Conservation (phyloP, 2,888 invertebrate genomes). For the Heliconius ethilla region DNA sequence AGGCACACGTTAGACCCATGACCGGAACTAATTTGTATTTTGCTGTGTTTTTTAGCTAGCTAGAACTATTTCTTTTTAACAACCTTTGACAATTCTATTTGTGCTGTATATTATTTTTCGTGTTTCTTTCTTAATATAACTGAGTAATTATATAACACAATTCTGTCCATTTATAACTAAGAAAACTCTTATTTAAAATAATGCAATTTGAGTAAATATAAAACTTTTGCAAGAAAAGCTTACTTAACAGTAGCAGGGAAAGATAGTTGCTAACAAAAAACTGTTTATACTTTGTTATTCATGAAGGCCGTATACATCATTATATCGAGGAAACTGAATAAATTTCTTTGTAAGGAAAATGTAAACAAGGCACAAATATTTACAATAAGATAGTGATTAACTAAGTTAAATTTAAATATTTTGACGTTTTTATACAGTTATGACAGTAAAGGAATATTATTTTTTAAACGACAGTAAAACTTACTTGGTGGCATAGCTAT, state of each 20-base stretch:
- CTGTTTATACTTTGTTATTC: slow-evolving; percentile 6
- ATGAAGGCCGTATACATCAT: slow-evolving; percentile 14
- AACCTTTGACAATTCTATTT: background rate
- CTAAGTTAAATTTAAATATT: background rate
- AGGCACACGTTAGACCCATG: slow-evolving; percentile 36
- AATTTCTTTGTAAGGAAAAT: slow-evolving; percentile 3
- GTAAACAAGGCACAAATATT: background rate
- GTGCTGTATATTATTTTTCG: background rate
- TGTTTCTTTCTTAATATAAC: background rate
- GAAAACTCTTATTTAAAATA: background rate
- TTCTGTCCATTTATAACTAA: background rate
- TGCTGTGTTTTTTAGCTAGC: slow-evolving; percentile 13
- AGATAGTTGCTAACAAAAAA: background rate
- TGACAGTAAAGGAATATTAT: background rate
- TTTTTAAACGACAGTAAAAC: slow-evolving; percentile 48
- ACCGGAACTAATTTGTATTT: slow-evolving; percentile 39
- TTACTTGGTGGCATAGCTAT: slow-evolving; percentile 96
- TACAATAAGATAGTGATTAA: background rate
- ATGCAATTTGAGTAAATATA: background rate
- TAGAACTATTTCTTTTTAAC: slow-evolving; percentile 16
- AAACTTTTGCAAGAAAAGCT: background rate
- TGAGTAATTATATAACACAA: too few species aligned
- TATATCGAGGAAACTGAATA: slow-evolving; percentile 10
- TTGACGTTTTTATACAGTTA: too few species aligned
- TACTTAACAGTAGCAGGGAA: background rate